Conservation (phyloP, 1,140 invertebrate species). For the Eufriesea mexicana region DNA sequence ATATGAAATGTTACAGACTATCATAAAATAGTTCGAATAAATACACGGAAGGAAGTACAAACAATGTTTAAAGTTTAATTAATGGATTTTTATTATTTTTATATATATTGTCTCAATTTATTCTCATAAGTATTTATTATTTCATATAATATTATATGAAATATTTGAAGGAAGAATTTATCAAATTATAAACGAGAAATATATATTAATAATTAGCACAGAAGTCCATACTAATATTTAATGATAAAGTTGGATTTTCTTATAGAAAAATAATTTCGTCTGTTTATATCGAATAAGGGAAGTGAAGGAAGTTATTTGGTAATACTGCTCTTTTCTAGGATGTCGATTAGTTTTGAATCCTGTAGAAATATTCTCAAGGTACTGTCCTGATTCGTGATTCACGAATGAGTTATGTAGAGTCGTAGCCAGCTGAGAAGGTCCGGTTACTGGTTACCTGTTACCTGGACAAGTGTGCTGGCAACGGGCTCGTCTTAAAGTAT, state of each 20-base stretch:
- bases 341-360: background rate
- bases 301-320: background rate
- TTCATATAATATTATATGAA: no score
- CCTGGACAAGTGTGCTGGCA: conserved; percentile 45
- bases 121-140: no score
- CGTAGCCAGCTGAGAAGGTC: conserved; percentile 52
- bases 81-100: no score
- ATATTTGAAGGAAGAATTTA: no score
- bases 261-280: background rate
- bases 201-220: background rate
- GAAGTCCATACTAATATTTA: background rate
- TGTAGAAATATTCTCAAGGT: conserved; percentile 30
- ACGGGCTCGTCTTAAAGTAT: conserved; percentile 38
- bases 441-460: conserved; percentile 58
- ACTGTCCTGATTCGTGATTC: conserved; percentile 54
- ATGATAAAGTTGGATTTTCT: background rate
- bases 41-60: no score
- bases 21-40: no score
- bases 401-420: conserved; percentile 52
- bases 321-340: background rate
- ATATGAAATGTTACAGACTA: no score
- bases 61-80: no score
- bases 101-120: no score
- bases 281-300: no score
- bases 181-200: no score